These are phyloP conservation scores for Zenarchopterus dispar DNA, from an alignment of 2,797 vertebrate genomes.

Conservation along the genomic window DNA sequence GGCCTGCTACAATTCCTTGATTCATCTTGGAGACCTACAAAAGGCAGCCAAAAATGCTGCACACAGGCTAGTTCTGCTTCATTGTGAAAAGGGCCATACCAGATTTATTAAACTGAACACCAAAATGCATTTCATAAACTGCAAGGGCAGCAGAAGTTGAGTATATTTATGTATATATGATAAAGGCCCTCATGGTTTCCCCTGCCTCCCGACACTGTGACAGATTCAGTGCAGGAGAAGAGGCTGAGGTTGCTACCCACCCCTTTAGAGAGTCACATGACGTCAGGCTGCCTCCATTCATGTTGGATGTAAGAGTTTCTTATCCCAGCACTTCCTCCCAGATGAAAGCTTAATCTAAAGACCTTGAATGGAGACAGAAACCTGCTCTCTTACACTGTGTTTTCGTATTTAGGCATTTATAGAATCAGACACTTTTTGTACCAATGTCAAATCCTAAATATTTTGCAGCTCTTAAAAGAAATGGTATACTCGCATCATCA, in stretches of 20 bases:
- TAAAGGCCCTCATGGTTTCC: slow-evolving; percentile 60
- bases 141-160: slow-evolving; percentile 39
- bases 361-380: neutral
- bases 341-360: neutral
- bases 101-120: slow-evolving; percentile 58
- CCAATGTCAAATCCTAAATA: neutral
- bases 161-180: slow-evolving; percentile 37
- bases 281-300: slow-evolving; percentile 62
- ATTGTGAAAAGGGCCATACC: slow-evolving; percentile 49
- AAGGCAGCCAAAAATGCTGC: slow-evolving; percentile 70
- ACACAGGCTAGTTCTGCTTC: slow-evolving; percentile 56
- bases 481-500: neutral
- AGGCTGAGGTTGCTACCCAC: slow-evolving; percentile 73
- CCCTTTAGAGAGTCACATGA: slow-evolving; percentile 79
- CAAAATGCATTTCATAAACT: slow-evolving; percentile 58
- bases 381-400: neutral
- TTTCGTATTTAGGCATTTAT: neutral
- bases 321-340: neutral
- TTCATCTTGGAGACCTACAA: slow-evolving; percentile 57
- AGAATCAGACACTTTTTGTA: neutral
- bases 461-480: no score
- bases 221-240: slow-evolving; percentile 67
- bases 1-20: slow-evolving; percentile 59
- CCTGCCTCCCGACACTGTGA: slow-evolving; percentile 64
- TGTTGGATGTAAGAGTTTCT: slow-evolving; percentile 18